Conservation (phyloP, 2,113 vertebrate species). For the Polypterus senegalus region DNA sequence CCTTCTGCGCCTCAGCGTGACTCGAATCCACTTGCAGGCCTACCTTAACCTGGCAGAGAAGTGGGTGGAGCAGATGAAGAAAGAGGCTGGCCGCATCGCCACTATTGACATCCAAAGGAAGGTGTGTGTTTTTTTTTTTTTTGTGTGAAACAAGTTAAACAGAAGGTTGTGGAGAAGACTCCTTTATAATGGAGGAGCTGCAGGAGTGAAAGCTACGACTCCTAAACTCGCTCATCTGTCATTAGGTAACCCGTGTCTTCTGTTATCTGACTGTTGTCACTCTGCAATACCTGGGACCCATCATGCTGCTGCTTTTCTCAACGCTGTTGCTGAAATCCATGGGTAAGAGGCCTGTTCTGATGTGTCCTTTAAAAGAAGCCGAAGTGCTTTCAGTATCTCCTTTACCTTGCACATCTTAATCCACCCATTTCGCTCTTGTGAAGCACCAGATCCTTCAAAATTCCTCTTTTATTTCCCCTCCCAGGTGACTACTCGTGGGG, state of each 20-base stretch:
- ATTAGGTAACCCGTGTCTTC: slow-evolving; percentile 76
- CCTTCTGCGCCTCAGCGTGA: slow-evolving; percentile 54
- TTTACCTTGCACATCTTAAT: background rate
- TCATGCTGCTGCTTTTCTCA: slow-evolving; percentile 74
- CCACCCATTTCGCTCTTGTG: background rate
- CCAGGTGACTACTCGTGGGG: slow-evolving; percentile 79
- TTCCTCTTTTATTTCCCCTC: background rate
- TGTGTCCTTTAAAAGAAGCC: background rate
- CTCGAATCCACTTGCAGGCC: slow-evolving; percentile 78
- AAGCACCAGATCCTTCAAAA: background rate
- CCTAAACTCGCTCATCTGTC: background rate
- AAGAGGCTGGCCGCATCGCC: slow-evolving; percentile 71
- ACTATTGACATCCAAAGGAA: slow-evolving; percentile 77
- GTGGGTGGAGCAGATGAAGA: slow-evolving; percentile 76
- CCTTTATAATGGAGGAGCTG: background rate
- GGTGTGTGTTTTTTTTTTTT: slow-evolving; percentile 32
- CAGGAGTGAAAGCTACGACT: too few relatives aligned
- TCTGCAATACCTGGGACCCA: slow-evolving; percentile 79
- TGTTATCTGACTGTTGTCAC: slow-evolving; percentile 83
- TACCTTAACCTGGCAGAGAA: slow-evolving; percentile 77
- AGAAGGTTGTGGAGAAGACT: background rate
- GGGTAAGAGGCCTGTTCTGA: slow-evolving; percentile 42
- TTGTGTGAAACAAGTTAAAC: too few relatives aligned
- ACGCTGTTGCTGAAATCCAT: slow-evolving; percentile 72
- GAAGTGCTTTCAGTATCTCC: background rate